Base-by-base conservation (phyloP, 2,888 invertebrate genomes). In the Leptarthrus brevirostris region DNA sequence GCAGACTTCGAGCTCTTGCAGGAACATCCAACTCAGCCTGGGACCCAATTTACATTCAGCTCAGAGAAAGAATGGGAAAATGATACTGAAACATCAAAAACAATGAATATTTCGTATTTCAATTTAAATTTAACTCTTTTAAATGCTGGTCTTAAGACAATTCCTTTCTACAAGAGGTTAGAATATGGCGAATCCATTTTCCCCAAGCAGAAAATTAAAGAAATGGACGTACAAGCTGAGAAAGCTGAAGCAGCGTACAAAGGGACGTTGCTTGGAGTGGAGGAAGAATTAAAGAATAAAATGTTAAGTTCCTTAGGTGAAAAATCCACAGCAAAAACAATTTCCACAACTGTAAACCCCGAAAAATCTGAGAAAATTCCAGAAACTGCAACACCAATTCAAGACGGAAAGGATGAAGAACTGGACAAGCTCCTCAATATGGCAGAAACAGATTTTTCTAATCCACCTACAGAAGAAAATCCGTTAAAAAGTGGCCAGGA, bases 41-140 rank as follows among this genome's bases (percentile, higher is more conserved):
- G 83, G 16, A 77, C 79, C 22, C 84, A 86, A 74, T 86, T 87
- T 77, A 79, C 81, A 49, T 85, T 86, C 52, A 83, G 85, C 24
- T 83, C 83, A 0, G 87, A 87, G 74, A 86, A 86, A 75, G 81
- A 82, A 66, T 87, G 87, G 87, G 80, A 81, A 1, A 83, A 84
- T 4, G 76, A 80, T n/a, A 76, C 81, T 3, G 80, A 83, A 14
- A 83, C 80, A 3, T 80, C 80, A 2, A 80, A 82, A 14, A 81
- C 81, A 8, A 52, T 22, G 26, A 80, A 64, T 16, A 47, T 82
- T 30, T 81, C 84, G 52, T 85, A 85, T 74, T 87, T 87, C 30
- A 84, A 83, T 0, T 77, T 87, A 0, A 84, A 87, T 77, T 79
- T 86, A 1, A 81, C 82, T 18, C 78, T 82, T 1, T 79, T 87